Base-by-base conservation (phyloP, 1,140 invertebrate species). In the Procambarus clarkii region DNA sequence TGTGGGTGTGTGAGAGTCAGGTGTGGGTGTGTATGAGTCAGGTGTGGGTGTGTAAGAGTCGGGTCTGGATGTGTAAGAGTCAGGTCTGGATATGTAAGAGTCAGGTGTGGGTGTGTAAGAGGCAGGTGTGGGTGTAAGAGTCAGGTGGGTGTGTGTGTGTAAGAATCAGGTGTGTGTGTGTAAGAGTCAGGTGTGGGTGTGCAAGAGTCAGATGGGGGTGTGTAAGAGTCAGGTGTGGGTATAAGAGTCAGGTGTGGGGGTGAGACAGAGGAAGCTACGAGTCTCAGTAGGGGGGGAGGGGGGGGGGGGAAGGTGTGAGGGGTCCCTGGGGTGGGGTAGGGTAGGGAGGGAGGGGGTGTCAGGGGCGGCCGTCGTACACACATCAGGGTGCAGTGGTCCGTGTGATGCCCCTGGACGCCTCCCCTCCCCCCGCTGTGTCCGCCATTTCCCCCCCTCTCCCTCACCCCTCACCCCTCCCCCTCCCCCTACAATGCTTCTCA, bases 401-500 rank as follows among this genome's bases (percentile, higher is more conserved):
- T 86, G 50, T 86, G 48, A 86, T 86, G 71, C n/a, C 45, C 45
- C 74, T 74, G 11, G 85, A 86, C 85, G 85, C 74, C 74, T 77
- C 48, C 85, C 58, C 46, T 77, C 85, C 85, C 85, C 48, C 71
- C 71, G 85, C 71, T 50, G 46, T 54, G 74, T 86, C 48, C 74
- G 34, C 21, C 85, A 18, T 11, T 69, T 5, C 69, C 45, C 44
- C n/a, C 60, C 44, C n/a, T 44, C 24, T n/a, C 69, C 15, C 60
- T 15, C 69, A 21, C 74, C 69, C 45, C n/a, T 60, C 83, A 44
- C 46, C 74, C 34, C 78, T 21, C 78, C 45, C 21, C 45, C n/a
- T 0, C 50, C 78, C 21, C 50, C 1, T 13, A 5, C 50, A 54
- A 54, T 1, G 13, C 50, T 9, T 54, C 50, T 13, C 50, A 54